Evolutionary conservation across 2,888 invertebrate genomes (phyloP).

Genomic region (Lysandra bellargus): DNA sequence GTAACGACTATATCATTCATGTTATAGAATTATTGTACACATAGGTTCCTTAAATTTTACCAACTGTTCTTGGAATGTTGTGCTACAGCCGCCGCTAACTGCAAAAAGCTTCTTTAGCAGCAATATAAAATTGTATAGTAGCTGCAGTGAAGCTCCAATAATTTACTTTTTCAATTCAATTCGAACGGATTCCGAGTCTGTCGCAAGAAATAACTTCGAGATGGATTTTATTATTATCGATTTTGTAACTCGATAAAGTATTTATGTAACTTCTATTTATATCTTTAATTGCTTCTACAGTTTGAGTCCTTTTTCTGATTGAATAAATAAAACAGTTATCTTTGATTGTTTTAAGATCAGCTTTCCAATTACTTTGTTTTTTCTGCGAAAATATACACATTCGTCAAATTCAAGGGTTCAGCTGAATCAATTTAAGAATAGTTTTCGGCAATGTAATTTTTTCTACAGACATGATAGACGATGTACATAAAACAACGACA

Average conservation of each 20-base stretch:
- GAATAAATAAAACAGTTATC: background rate
- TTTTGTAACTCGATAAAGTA: background rate
- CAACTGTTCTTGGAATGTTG: background rate
- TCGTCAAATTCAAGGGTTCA: background rate
- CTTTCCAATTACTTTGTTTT: background rate
- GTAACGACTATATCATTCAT: too few species aligned
- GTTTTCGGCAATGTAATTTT: background rate
- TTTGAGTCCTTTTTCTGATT: background rate
- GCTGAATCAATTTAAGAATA: background rate
- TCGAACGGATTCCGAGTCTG: background rate
- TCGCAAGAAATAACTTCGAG: conserved; percentile 11
- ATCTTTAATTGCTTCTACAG: background rate
- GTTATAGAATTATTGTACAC: too few species aligned
- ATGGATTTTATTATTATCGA: conserved; percentile 14
- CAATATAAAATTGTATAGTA: background rate
- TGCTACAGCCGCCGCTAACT: background rate
- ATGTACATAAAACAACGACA: too few species aligned
- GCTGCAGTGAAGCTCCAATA: background rate
- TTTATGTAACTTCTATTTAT: background rate
- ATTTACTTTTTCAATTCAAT: conserved; percentile 6
- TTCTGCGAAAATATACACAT: background rate
- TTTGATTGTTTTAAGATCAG: background rate
- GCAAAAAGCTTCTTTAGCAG: background rate
- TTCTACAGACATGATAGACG: background rate
- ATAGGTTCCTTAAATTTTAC: background rate